Conservation (phyloP, 2,113 vertebrate species). For the Corvus moneduloides region DNA sequence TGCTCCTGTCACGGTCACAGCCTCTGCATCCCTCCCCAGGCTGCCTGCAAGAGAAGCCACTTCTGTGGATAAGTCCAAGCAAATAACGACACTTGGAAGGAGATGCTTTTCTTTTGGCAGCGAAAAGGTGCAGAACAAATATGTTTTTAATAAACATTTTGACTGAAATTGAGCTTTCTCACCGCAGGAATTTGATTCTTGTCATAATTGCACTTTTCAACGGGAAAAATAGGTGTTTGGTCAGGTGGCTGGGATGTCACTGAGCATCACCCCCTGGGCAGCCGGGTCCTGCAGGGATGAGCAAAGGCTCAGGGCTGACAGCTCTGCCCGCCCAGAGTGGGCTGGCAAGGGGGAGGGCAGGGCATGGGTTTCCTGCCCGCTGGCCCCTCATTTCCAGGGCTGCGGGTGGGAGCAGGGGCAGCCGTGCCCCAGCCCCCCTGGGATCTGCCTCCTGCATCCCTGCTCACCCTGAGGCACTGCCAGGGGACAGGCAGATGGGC, state of each 20-base stretch:
- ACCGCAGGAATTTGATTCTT: background rate
- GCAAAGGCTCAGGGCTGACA: background rate
- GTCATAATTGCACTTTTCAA: background rate
- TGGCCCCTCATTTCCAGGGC: background rate
- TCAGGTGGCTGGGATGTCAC: background rate
- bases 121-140: background rate
- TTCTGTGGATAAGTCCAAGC: background rate
- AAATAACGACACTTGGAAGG: background rate
- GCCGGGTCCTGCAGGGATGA: background rate
- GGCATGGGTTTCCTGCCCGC: background rate
- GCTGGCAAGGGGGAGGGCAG: background rate
- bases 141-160: constrained; percentile 27
- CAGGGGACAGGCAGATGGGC: background rate
- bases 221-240: background rate
- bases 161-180: constrained; percentile 14
- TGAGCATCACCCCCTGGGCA: background rate
- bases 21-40: background rate
- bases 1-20: background rate
- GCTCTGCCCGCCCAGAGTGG: background rate
- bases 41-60: background rate
- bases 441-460: background rate
- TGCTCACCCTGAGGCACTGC: background rate
- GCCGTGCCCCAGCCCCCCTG: rapidly evolving
- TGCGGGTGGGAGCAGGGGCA: background rate
- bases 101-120: background rate